Conservation (phyloP, 1,140 invertebrate species). For the Acarapis woodi region DNA sequence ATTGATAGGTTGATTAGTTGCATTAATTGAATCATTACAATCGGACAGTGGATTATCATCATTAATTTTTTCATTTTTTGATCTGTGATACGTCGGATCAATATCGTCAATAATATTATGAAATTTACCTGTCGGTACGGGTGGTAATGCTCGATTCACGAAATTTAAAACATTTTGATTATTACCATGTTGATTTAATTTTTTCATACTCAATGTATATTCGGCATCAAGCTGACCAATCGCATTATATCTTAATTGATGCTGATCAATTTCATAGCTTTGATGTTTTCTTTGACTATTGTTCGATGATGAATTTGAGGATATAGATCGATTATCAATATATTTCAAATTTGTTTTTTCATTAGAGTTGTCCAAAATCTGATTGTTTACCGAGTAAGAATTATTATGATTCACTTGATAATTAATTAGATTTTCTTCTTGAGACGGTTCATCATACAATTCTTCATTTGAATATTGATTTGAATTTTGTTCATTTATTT, state of each 20-base stretch:
- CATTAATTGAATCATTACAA: not conserved
- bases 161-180: not conserved
- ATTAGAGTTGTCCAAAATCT: not conserved
- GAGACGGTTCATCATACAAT: too few relatives aligned
- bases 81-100: slow-evolving; percentile 24
- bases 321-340: too few relatives aligned
- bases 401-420: not conserved
- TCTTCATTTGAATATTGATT: not conserved
- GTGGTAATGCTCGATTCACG: not conserved
- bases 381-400: not conserved
- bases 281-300: too few relatives aligned
- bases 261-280: too few relatives aligned
- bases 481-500: not conserved
- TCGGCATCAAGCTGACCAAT: not conserved
- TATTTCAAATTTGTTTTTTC: too few relatives aligned
- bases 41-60: too few relatives aligned
- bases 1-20: not conserved
- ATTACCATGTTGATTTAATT: slow-evolving; percentile 1
- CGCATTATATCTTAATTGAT: too few relatives aligned
- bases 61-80: not conserved
- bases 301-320: too few relatives aligned
- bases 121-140: not conserved
- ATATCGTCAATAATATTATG: slow-evolving; percentile 27
- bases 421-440: not conserved
- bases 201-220: not conserved